Base-by-base conservation (phyloP, 2,888 invertebrate genomes). In the Hyposoter didymator region DNA sequence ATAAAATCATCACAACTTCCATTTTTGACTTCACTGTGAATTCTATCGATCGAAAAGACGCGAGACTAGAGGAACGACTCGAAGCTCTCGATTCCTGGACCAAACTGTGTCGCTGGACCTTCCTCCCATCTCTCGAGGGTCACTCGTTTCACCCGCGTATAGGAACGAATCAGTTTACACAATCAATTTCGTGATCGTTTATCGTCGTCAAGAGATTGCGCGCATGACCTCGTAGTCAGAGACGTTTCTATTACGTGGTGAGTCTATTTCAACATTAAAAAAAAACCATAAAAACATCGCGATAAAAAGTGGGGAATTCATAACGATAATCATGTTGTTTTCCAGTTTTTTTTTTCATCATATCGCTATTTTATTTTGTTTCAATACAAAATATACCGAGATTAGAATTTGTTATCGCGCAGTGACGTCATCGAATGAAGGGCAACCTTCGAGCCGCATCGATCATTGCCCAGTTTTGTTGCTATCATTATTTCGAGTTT, bases 221-320 rank as follows among this genome's bases (percentile, higher is more conserved):
- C 17, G 3, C 28, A 1, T 32, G 17, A 32, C 39, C 1, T 7
- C 35, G 35, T 6, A 35, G 35, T 35, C 35, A 6, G 35, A 35
- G 35, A 0, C 35, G 2, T 35, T 35, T 35, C 5, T 6, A 35
- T 35, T 6, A 35, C 35, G 35, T 35, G 2, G 4, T 35, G 6
- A 35, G 5, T 35, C 4, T 35, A 6, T 35, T 0, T 35, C 35
- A 35, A 12, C 1, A 59, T 12, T n/a, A n/a, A 22, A 10, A 28
- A 59, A 12, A 62, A 62, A 32, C 5, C 1, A 28, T 0, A 17
- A 32, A 22, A 19, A 59, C 2, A 59, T 19, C 39, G 39, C 0
- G 0, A 8, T 8, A 10, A 39, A 39, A 35, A 76, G 66, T 80
- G 79, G 72, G 39, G 67, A 28, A 76, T 80, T 66, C 76, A 72